phyloP scores from a whole-genome alignment of 1,140 invertebrate genomes.

The Glomeris maerens region DNA sequence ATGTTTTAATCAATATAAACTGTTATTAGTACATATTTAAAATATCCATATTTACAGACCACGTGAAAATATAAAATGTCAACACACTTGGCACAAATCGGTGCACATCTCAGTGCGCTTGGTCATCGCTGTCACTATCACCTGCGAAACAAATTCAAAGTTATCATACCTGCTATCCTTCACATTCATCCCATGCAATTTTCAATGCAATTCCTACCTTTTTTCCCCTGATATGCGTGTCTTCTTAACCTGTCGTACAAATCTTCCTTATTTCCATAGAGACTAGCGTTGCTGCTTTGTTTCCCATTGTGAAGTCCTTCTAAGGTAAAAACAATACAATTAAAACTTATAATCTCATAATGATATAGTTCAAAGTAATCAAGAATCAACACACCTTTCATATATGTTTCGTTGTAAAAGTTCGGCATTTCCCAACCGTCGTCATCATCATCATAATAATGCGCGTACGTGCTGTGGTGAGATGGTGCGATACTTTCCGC shows the following conservation, averaged over 20 bases:
- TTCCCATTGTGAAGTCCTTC: conserved; percentile 71
- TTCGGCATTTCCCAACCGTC: conserved; percentile 96
- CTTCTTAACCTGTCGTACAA: conserved; percentile 87
- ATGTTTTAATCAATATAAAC: too few species aligned
- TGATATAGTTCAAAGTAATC: conserved; percentile 7
- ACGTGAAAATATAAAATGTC: too few species aligned
- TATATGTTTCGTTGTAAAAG: conserved; percentile 92
- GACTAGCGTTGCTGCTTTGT: conserved; percentile 67
- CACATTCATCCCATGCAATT: not conserved
- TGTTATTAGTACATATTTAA: too few species aligned
- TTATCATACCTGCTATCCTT: conserved; percentile 1
- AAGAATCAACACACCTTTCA: conserved; percentile 50
- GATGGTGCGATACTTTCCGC: conserved; percentile 88
- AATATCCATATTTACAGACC: too few species aligned
- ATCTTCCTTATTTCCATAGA: conserved; percentile 90
- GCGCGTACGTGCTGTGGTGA: conserved; percentile 86
- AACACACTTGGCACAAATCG: too few species aligned
- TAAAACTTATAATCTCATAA: not conserved
- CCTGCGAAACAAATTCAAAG: conserved; percentile 44
- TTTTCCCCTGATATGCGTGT: conserved; percentile 89
- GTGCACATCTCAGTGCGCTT: conserved; percentile 63
- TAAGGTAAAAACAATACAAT: conserved; percentile 23
- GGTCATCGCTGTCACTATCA: conserved; percentile 82
- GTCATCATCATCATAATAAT: conserved; percentile 89
- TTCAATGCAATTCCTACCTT: conserved; percentile 47